Evolutionary conservation across 2,113 vertebrate genomes (phyloP), one percentile per base, ranked within the genome.

Genomic region (Pluvianellus socialis): DNA sequence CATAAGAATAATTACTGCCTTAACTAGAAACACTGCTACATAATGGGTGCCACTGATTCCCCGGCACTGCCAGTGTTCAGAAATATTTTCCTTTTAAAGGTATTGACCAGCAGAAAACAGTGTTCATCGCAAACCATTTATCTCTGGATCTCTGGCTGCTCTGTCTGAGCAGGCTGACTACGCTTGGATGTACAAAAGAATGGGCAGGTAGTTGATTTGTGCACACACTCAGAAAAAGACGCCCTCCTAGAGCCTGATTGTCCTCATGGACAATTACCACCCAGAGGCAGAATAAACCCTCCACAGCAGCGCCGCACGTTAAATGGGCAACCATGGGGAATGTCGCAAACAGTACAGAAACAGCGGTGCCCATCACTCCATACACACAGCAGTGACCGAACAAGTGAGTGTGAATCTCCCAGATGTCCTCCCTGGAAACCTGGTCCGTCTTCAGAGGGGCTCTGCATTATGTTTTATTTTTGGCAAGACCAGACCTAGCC

Each of bases 231-330:
- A 68, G 44, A 23, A 82, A 47, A 79, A 56, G 12, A 20, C 35
- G 7, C 49, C 27, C 23, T 81, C 30, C 42, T 40, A 42, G 33
- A 56, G 9, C 22, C 33, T 65, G 40, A 30, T 5, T 63, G 53
- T 40, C 49, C 17, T 20, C 0, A 0, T n/a, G 88, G 62, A 35
- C 21, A 35, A 3, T 75, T 12, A 35, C 53, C 44, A 62, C 17
- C 13, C 65, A 49, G 86, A 79, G 38, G 55, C 42, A 95, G 27
- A 70, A 38, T 19, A 75, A 79, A 24, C 55, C 45, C 12, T 62
- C 12, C 30, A 9, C 49, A 80, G 42, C 49, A 73, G 40, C 6
- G 50, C 62, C 49, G 53, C 49, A 20, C 15, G 13, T 19, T 26
- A 33, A 59, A 24, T 1, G 14, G 47, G 33, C 55, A 81, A 0